These are phyloP conservation scores for Leptoteleia sp. DNA, from an alignment of 1,140 invertebrate species.

Conservation along the genomic window DNA sequence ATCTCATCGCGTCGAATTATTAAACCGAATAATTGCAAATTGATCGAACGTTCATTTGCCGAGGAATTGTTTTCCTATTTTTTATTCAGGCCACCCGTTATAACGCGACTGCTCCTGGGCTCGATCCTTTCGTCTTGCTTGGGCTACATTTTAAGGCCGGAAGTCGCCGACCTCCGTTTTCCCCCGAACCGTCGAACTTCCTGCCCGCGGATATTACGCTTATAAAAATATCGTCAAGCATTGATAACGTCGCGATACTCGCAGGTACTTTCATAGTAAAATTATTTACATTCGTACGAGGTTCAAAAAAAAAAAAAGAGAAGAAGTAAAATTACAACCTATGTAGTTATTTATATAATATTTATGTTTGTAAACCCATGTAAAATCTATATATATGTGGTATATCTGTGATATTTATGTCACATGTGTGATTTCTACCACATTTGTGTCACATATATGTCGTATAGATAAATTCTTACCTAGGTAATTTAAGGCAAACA, in stretches of 20 bases:
- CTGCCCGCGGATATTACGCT: constrained; percentile 27
- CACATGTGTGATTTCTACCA: too few species aligned
- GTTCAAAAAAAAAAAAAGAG: too few species aligned
- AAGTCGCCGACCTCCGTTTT: constrained; percentile 32
- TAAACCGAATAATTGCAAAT: neutral
- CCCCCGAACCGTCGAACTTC: constrained; percentile 19
- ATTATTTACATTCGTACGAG: neutral
- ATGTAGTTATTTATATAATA: too few species aligned
- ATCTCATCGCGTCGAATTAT: neutral
- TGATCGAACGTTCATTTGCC: constrained; percentile 1
- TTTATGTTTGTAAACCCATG: too few species aligned
- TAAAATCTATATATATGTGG: too few species aligned
- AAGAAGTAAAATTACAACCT: too few species aligned
- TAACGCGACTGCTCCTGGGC: neutral
- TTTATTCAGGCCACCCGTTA: neutral
- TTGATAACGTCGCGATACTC: neutral
- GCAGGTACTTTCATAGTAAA: neutral
- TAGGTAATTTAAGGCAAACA: too few species aligned
- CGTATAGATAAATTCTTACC: too few species aligned
- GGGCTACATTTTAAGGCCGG: constrained; percentile 26
- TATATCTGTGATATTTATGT: too few species aligned
- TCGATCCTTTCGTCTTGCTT: constrained; percentile 11
- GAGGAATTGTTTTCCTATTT: too few species aligned
- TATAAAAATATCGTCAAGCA: constrained; percentile 17
- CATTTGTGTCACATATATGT: too few species aligned